Conservation (phyloP, 2,888 invertebrate species). For the Lysandra coridon region DNA sequence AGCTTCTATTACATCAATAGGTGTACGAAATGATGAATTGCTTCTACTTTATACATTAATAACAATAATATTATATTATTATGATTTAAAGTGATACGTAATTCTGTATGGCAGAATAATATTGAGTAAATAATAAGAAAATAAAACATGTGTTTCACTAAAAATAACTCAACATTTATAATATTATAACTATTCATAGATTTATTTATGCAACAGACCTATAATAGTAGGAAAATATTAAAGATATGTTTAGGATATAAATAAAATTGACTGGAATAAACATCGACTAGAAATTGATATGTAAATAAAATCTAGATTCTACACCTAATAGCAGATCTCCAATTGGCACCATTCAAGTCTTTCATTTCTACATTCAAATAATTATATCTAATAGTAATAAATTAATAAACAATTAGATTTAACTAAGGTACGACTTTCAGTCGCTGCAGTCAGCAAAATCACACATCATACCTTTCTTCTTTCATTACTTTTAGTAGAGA, state of each 20-base stretch:
- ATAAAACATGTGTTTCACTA: background rate
- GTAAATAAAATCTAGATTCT: conserved; percentile 41
- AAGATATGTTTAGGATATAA: conserved; percentile 23
- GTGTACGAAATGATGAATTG: background rate
- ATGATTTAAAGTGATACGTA: background rate
- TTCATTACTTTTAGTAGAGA: background rate
- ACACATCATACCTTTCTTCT: background rate
- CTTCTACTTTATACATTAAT: background rate
- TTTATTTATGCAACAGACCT: background rate
- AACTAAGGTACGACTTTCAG: conserved; percentile 6
- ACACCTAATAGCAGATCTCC: conserved; percentile 33
- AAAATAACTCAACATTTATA: background rate
- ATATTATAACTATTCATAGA: background rate
- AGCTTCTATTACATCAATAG: background rate
- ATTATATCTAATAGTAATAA: conserved; percentile 21
- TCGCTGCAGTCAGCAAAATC: background rate
- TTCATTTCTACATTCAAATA: conserved; percentile 26
- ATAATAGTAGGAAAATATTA: conserved; percentile 8
- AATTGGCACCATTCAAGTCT: conserved; percentile 33
- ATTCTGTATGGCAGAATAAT: background rate
- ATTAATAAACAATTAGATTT: conserved; percentile 33
- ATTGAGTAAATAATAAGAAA: background rate
- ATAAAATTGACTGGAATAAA: conserved; percentile 24
- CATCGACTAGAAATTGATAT: conserved; percentile 45
- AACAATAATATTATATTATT: background rate